phyloP scores from a whole-genome alignment of 2,888 invertebrate species.

The Acanthosoma haemorrhoidale region DNA sequence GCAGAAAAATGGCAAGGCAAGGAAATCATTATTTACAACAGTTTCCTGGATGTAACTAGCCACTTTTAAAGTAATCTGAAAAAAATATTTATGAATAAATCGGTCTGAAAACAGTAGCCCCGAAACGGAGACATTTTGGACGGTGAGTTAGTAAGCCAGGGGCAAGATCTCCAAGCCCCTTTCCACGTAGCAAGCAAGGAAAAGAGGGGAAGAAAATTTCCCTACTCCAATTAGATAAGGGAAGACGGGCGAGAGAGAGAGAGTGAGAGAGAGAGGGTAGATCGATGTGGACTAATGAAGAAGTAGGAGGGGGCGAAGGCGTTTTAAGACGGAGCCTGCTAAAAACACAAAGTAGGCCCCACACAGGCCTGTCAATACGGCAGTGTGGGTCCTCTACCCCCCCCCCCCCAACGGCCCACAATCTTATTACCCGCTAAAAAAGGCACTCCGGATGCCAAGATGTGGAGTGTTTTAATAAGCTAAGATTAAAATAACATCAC shows the following conservation, averaged over 20 bases:
- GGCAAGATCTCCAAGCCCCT: neutral
- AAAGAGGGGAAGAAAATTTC: constrained; percentile 27
- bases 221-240: constrained; percentile 30
- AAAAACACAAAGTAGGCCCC: constrained; percentile 12
- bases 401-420: too few species aligned
- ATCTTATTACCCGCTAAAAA: constrained; percentile 17
- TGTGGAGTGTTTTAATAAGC: constrained; percentile 35
- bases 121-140: constrained; percentile 7
- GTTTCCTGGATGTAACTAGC: too few species aligned
- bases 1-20: too few species aligned
- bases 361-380: constrained; percentile 12
- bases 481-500: constrained; percentile 18
- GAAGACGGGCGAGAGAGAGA: constrained; percentile 27
- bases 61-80: too few species aligned
- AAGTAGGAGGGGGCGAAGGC: constrained; percentile 18
- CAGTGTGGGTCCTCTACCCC: too few species aligned
- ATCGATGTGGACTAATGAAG: constrained; percentile 27
- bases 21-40: too few species aligned
- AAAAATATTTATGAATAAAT: too few species aligned
- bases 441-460: neutral
- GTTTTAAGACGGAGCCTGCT: constrained; percentile 16
- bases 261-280: constrained; percentile 17
- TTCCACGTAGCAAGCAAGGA: constrained; percentile 6
- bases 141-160: constrained; percentile 14
- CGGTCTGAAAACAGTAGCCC: constrained; percentile 5